phyloP scores from a whole-genome alignment of 2,888 invertebrate species.

The Cordilura impudica region DNA sequence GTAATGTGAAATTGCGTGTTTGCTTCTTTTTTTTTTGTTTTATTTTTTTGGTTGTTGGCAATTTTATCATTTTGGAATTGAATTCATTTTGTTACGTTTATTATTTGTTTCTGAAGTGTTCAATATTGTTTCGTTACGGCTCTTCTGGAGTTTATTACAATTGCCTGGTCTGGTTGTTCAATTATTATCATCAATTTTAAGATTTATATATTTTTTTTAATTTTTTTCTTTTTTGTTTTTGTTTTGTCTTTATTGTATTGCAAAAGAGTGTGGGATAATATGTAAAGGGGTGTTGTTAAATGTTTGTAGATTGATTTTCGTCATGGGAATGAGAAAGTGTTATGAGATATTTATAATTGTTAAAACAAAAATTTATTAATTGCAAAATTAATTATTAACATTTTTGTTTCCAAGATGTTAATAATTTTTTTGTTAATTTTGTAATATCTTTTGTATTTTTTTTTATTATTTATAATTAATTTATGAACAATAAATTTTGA shows the following conservation, averaged over 20 bases:
- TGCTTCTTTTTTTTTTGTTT: conserved; percentile 38
- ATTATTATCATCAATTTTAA: conserved; percentile 49
- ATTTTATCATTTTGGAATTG: conserved; percentile 34
- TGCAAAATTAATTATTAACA: neutral
- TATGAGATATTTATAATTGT: conserved; percentile 49
- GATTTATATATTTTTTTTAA: conserved; percentile 1
- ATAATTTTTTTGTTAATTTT: no score
- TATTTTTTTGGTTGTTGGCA: conserved; percentile 9
- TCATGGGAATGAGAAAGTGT: conserved; percentile 62
- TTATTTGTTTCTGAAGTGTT: conserved; percentile 62
- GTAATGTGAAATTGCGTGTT: conserved; percentile 40
- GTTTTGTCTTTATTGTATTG: conserved; percentile 3
- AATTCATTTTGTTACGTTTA: conserved; percentile 19
- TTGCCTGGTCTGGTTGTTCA: conserved; percentile 31
- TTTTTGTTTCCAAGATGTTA: no score
- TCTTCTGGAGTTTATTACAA: conserved; percentile 52
- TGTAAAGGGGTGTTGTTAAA: conserved; percentile 31
- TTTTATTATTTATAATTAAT: no score
- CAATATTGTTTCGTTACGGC: conserved; percentile 66
- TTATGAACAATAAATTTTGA: no score
- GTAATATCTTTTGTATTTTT: no score
- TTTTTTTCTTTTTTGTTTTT: conserved; percentile 1
- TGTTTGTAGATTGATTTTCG: conserved; percentile 48
- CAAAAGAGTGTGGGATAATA: conserved; percentile 37
- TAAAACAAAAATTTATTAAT: neutral